Conservation (phyloP, 1,140 invertebrate species). For the Oppia nitens region DNA sequence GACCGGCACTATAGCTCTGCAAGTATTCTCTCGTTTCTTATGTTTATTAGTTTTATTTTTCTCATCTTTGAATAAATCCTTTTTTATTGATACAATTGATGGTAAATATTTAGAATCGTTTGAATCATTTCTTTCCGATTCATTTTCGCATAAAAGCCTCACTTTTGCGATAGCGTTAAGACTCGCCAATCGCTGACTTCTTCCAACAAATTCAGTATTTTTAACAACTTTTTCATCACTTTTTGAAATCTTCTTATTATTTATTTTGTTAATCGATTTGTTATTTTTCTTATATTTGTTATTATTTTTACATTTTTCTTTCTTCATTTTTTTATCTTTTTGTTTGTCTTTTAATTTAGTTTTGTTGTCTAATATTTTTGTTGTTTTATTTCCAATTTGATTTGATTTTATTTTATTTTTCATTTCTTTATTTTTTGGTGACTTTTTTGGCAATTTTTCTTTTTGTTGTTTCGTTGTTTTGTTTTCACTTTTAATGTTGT, state of each 20-base stretch:
- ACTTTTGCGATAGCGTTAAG: slow-evolving; percentile 79
- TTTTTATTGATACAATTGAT: neutral
- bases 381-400: too few relatives aligned
- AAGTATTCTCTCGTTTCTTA: neutral
- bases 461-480: neutral
- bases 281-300: neutral
- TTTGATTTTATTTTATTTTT: slow-evolving; percentile 1
- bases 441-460: neutral
- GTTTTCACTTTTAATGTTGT: neutral
- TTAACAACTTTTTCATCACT: neutral
- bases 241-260: neutral
- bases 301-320: slow-evolving; percentile 11
- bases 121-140: slow-evolving; percentile 25
- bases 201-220: neutral
- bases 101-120: neutral
- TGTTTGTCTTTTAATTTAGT: slow-evolving; percentile 3
- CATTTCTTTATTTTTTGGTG: slow-evolving; percentile 8
- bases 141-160: slow-evolving; percentile 75
- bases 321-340: neutral
- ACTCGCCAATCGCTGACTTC: slow-evolving; percentile 50
- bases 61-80: neutral
- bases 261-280: neutral
- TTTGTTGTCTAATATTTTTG: too few relatives aligned
- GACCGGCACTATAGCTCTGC: neutral
- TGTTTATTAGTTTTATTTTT: neutral